Percentiles rank a stretch among this genome's conserved stretches.
Conservation (phyloP, 2,888 invertebrate genomes). For the Melangyna quadrimaculata region DNA sequence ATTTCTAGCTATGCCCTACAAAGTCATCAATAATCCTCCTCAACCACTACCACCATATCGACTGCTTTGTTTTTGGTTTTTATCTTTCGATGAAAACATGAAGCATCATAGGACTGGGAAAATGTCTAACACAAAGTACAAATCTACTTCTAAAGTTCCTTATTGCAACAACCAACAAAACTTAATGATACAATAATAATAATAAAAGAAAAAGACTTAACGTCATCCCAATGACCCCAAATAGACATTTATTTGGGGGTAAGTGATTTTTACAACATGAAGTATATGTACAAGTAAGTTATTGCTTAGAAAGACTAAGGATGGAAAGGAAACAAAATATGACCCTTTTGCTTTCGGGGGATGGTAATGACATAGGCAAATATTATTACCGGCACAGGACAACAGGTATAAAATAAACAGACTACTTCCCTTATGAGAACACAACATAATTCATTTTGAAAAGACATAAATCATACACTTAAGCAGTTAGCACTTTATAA, state of each 20-base stretch:
- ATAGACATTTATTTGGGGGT: conserved; percentile 8
- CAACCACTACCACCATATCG: no score
- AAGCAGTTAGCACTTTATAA: conserved; percentile 30
- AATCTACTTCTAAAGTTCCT: neutral
- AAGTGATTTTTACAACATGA: conserved; percentile 34
- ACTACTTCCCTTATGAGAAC: conserved; percentile 12
- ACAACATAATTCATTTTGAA: conserved; percentile 46
- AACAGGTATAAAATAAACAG: conserved; percentile 15
- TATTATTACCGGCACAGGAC: conserved; percentile 25
- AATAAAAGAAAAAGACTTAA: neutral
- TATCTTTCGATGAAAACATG: no score
- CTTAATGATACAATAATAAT: neutral
- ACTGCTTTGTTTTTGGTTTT: no score
- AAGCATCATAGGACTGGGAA: neutral
- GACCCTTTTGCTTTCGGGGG: conserved; percentile 8
- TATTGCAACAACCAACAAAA: neutral
- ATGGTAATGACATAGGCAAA: conserved; percentile 56
- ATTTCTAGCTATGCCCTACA: no score
- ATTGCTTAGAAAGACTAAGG: neutral
- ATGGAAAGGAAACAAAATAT: conserved; percentile 39
- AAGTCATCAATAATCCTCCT: no score
- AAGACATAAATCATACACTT: conserved; percentile 51
- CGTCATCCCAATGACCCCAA: neutral
- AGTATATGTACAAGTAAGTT: neutral
- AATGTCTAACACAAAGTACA: neutral